Evolutionary conservation across 1,140 invertebrate species (phyloP).

Genomic region (Drosophila pandora): DNA sequence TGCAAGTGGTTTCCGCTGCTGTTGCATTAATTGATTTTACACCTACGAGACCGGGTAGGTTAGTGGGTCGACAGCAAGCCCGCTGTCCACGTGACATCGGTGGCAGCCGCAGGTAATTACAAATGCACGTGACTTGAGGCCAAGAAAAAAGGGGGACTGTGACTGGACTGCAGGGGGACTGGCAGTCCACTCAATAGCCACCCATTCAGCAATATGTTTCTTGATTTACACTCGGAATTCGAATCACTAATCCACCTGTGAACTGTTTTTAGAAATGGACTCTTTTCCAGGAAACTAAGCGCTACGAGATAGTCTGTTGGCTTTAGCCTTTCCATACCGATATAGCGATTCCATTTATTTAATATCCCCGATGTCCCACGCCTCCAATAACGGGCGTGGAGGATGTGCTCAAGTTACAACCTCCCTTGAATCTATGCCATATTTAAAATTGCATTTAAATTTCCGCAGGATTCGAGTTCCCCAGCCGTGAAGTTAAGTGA

Average conservation of each 20-base stretch:
- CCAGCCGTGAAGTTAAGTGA: background rate
- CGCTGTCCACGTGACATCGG: conserved; percentile 64
- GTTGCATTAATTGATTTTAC: conserved; percentile 68
- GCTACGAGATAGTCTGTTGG: no score
- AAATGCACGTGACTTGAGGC: conserved; percentile 29
- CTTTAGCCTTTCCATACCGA: no score
- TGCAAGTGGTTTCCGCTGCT: conserved; percentile 8
- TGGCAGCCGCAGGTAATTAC: conserved; percentile 35
- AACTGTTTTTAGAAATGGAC: no score
- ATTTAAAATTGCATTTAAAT: conserved; percentile 77
- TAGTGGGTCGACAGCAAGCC: no score
- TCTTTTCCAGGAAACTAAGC: no score
- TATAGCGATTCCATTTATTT: no score
- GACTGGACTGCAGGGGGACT: conserved; percentile 1
- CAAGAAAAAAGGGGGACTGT: no score
- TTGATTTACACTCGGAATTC: no score
- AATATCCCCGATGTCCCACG: background rate
- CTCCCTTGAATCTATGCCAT: conserved; percentile 56
- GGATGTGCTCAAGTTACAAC: background rate
- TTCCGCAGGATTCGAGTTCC: conserved; percentile 1
- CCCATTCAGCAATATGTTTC: no score
- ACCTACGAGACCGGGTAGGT: conserved; percentile 20
- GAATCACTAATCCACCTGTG: no score
- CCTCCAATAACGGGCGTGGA: background rate
- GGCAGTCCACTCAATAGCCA: background rate